Percentiles rank a stretch among this genome's conserved stretches.
Conservation (phyloP, 2,888 invertebrate genomes). For the Cantharis nigra region DNA sequence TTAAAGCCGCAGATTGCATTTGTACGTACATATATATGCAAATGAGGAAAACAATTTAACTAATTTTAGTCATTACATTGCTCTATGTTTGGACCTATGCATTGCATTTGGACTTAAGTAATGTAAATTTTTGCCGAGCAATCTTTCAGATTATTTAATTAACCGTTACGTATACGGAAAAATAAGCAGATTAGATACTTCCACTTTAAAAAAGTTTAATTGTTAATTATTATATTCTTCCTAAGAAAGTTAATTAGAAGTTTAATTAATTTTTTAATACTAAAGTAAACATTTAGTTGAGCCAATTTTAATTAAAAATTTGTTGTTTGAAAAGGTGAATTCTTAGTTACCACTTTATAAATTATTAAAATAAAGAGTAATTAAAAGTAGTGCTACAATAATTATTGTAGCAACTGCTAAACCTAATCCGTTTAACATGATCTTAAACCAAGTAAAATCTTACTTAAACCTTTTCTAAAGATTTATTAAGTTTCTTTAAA, state of each 20-base stretch:
- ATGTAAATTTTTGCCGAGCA: not conserved
- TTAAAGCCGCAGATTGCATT: not conserved
- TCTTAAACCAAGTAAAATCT: not conserved
- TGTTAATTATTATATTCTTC: not conserved
- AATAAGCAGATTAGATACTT: not conserved
- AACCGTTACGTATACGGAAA: not conserved
- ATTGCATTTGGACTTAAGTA: not conserved
- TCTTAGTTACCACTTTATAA: not conserved
- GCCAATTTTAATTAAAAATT: not conserved
- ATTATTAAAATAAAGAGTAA: not conserved
- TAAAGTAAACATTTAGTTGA: not conserved
- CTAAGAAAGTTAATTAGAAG: not conserved
- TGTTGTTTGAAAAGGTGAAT: not conserved
- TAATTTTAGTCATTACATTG: not conserved
- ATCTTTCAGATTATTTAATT: not conserved
- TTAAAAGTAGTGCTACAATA: not conserved
- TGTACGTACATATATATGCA: not conserved
- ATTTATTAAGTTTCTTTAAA: constrained; percentile 1
- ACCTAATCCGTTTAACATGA: not conserved
- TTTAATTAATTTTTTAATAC: not conserved
- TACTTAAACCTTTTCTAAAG: not conserved
- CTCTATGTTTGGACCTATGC: not conserved
- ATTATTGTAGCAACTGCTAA: not conserved
- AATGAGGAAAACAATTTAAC: not conserved
- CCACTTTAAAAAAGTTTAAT: not conserved